Conservation (phyloP, 2,113 vertebrate species). For the Ctenodactylus gundi region DNA sequence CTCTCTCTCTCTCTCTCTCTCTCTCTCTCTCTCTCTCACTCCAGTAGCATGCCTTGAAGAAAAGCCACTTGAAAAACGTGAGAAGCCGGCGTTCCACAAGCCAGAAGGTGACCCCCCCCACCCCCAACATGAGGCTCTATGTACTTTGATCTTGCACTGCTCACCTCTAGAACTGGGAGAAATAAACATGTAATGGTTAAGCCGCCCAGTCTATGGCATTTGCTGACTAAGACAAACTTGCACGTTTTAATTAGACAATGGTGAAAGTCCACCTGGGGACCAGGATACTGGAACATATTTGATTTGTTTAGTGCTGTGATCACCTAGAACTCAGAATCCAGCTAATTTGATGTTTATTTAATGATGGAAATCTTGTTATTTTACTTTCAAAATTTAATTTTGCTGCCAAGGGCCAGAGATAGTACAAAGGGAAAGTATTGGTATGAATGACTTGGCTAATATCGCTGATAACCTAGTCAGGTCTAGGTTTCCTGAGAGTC, state of each 20-base stretch:
- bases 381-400: constrained; percentile 31
- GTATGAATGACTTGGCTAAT: not conserved
- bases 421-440: not conserved
- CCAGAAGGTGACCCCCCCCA: too few relatives aligned
- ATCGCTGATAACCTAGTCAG: not conserved
- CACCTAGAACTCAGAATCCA: not conserved
- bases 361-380: not conserved
- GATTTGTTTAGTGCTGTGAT: not conserved
- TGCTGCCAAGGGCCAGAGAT: not conserved
- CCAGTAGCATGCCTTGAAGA: not conserved
- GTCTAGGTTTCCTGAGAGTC: not conserved
- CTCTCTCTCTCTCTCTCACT: not conserved
- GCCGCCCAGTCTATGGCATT: not conserved
- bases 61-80: not conserved
- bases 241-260: not conserved
- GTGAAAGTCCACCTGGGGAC: not conserved
- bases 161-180: not conserved
- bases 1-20: not conserved
- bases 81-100: not conserved
- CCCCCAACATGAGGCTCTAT: too few relatives aligned
- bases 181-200: not conserved
- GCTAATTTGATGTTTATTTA: not conserved
- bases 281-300: not conserved
- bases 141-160: not conserved
- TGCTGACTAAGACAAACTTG: not conserved